phyloP scores from a whole-genome alignment of 1,140 invertebrate genomes.

The Drosophila varians region DNA sequence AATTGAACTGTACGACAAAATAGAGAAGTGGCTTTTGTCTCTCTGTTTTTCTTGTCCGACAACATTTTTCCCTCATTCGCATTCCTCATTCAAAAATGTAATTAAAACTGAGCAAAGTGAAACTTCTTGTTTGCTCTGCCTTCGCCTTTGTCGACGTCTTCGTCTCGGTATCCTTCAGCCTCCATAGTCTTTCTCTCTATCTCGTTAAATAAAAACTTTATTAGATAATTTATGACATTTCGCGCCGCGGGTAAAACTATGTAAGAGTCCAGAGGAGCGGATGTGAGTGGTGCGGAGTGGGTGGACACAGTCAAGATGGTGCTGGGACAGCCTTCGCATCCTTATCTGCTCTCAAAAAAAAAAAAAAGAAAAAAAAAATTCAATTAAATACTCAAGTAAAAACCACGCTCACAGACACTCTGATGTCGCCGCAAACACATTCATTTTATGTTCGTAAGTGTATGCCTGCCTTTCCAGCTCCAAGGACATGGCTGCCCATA shows the following conservation, averaged over 20 bases:
- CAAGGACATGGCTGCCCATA: constrained; percentile 41
- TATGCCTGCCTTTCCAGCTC: constrained; percentile 23
- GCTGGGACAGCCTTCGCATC: constrained; percentile 25
- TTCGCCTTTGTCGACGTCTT: too few species aligned
- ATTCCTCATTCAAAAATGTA: constrained; percentile 44
- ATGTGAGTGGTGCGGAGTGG: neutral
- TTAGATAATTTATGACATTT: constrained; percentile 74
- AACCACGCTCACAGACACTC: constrained; percentile 43
- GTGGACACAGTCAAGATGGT: constrained; percentile 55
- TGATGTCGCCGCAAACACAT: constrained; percentile 62
- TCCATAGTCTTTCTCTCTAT: neutral
- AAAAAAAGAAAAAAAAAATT: constrained; percentile 76
- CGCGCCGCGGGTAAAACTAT: constrained; percentile 57
- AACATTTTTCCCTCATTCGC: constrained; percentile 21
- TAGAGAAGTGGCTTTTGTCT: constrained; percentile 6
- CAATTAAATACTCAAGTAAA: constrained; percentile 73
- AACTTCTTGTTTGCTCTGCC: constrained; percentile 16
- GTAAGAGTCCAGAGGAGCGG: constrained; percentile 19
- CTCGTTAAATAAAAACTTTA: constrained; percentile 68
- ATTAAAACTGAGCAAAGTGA: constrained; percentile 34
- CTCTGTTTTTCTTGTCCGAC: constrained; percentile 1
- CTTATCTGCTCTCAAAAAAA: constrained; percentile 53
- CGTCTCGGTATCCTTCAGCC: too few species aligned
- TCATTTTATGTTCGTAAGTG: constrained; percentile 50
- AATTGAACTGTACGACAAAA: constrained; percentile 25